Base-by-base conservation (phyloP, 2,888 invertebrate genomes). In the Caenorhabditis uteleia region DNA sequence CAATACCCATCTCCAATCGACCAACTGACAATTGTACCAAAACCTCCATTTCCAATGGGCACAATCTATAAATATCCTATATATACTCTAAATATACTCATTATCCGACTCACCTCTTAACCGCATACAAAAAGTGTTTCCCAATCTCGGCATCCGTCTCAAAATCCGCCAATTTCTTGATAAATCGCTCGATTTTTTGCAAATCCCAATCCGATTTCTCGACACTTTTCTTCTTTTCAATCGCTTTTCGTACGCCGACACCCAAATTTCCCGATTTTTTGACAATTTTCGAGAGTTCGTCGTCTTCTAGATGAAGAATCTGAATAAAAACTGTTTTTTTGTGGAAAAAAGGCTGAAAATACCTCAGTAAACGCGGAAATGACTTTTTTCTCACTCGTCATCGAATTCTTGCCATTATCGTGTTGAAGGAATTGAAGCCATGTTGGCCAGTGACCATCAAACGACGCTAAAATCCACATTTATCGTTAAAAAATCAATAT, bases 141-240 rank as follows among this genome's bases (percentile, higher is more conserved):
- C 88, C 87, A 84, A 94, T 94, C 62, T 93, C 92, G 6, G 93
- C 92, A 84, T 95, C 94, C 83, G 88, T 90, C 0, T 92, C 92
- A 39, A 91, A 84, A 73, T 87, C 87, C 1, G 91, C 89, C 20
- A 95, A 85, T 49, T 89, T 87, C 61, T 89, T 87, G 20, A 95
- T 87, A 82, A 90, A 90, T 29, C 87, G 84, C 81, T 95, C 92
- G 1, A 73, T 58, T 51, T 76, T 74, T 44, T 72, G 74, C 14
- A 76, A 56, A 31, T 70, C 70, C 76, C 74, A 74, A 27, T 64
- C 64, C 33, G 65, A 58, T 38, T 70, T 65, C 12, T 56, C 53
- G 14, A 56, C 58, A 8, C 43, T 83, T 20, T 75, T 76, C 44
- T 90, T 91, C 55, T 88, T 86, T 62, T 89, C 88, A 84, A 91